These are phyloP conservation scores for Cyclophora punctaria DNA, from an alignment of 2,888 invertebrate genomes.

Conservation along the genomic window DNA sequence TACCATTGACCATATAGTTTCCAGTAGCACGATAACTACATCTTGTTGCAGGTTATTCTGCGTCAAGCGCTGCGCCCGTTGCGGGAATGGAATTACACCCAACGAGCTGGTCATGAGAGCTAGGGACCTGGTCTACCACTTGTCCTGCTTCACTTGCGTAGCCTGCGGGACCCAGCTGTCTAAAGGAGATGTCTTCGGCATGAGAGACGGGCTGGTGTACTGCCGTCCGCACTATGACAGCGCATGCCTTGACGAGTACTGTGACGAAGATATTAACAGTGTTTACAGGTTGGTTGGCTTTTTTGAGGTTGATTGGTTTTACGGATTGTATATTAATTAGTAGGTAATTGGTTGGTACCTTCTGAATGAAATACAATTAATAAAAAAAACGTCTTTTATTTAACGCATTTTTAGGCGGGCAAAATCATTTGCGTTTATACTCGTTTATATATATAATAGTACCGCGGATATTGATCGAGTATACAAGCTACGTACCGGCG, in stretches of 20 bases:
- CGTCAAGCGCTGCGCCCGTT: conserved; percentile 88
- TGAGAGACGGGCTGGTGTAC: conserved; percentile 86
- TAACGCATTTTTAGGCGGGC: no score
- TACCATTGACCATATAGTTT: no score
- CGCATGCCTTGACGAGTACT: conserved; percentile 77
- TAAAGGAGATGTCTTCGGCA: conserved; percentile 94
- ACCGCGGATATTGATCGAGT: no score
- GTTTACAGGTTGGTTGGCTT: conserved; percentile 48
- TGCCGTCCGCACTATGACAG: conserved; percentile 77
- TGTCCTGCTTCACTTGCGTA: conserved; percentile 91
- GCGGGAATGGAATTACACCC: conserved; percentile 87
- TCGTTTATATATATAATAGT: no score
- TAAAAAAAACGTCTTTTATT: no score
- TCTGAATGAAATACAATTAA: no score
- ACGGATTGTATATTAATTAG: no score
- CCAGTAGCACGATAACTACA: not conserved
- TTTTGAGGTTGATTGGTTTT: no score
- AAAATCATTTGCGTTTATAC: no score
- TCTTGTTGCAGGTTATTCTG: conserved; percentile 85
- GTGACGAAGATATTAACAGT: conserved; percentile 74
- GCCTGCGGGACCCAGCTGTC: conserved; percentile 87
- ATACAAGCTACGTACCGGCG: no score
- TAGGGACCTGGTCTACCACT: conserved; percentile 89
- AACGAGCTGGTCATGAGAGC: conserved; percentile 95
- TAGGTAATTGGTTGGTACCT: no score